A percentile compares a stretch with the other conserved stretches of the same genome.
These are phyloP conservation scores for Benthosema pterotum DNA, from an alignment of 2,797 vertebrate species.

Conservation along the genomic window DNA sequence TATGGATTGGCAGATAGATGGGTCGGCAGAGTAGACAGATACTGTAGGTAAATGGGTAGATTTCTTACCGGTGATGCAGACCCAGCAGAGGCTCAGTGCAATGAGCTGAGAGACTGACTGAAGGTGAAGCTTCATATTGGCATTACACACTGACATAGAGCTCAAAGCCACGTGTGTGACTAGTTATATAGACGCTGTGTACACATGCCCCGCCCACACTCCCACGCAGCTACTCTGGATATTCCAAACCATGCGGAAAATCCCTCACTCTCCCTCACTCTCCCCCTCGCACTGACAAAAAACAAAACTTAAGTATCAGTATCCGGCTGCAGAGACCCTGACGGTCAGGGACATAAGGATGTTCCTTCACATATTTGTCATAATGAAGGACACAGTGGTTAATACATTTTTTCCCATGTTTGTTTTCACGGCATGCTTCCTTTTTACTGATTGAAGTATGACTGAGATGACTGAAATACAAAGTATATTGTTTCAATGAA, in stretches of 20 bases:
- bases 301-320: not conserved
- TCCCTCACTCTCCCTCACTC: slow-evolving; percentile 48
- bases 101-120: slow-evolving; percentile 37
- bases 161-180: slow-evolving; percentile 26
- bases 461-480: no score
- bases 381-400: slow-evolving; percentile 20
- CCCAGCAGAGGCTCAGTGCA: slow-evolving; percentile 53
- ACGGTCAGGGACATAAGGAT: slow-evolving; percentile 36
- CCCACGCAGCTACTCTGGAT: slow-evolving; percentile 39
- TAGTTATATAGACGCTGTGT: slow-evolving; percentile 47
- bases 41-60: not conserved
- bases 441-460: no score
- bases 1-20: not conserved
- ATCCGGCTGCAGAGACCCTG: slow-evolving; percentile 28
- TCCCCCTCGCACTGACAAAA: not conserved
- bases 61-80: slow-evolving; percentile 64
- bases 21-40: not conserved
- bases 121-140: slow-evolving; percentile 58
- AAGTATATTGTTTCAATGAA: no score
- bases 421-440: not conserved
- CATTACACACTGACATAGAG: slow-evolving; percentile 38
- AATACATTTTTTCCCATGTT: slow-evolving; percentile 5
- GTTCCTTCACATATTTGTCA: slow-evolving; percentile 17
- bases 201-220: slow-evolving; percentile 46
- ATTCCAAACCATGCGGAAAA: slow-evolving; percentile 71